Evolutionary conservation across 2,888 invertebrate genomes (phyloP).

Genomic region (Orchestes rusci): DNA sequence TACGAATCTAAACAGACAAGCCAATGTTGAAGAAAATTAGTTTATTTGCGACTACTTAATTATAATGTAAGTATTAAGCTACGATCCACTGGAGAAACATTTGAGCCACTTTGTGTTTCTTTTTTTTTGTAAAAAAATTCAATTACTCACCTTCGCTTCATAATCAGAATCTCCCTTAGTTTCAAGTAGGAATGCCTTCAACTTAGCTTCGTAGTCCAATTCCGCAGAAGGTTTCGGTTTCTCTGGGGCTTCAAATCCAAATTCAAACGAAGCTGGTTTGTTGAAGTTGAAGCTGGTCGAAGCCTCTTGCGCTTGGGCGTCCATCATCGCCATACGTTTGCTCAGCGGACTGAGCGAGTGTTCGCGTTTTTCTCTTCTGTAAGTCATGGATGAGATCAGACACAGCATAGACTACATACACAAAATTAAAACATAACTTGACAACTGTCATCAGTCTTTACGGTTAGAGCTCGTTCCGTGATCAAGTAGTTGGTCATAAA

Average conservation of each 20-base stretch:
- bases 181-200: constrained; percentile 62
- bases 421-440: no score
- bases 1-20: constrained; percentile 44
- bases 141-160: constrained; percentile 74
- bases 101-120: no score
- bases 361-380: constrained; percentile 52
- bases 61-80: no score
- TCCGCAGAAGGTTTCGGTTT: constrained; percentile 30
- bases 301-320: constrained; percentile 48
- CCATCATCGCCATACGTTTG: constrained; percentile 71
- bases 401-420: no score
- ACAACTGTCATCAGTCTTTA: no score
- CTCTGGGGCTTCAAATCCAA: constrained; percentile 40
- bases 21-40: no score
- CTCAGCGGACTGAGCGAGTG: constrained; percentile 74
- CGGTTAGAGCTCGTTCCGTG: no score
- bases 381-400: no score
- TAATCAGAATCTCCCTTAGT: constrained; percentile 77
- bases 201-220: constrained; percentile 40
- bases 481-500: no score
- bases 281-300: constrained; percentile 59
- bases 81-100: no score
- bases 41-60: no score
- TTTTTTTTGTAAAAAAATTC: no score
- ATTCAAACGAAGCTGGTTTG: constrained; percentile 54